Base-by-base conservation (phyloP, 92 coral and sea anemone species). In the Pocillopora grandis region DNA sequence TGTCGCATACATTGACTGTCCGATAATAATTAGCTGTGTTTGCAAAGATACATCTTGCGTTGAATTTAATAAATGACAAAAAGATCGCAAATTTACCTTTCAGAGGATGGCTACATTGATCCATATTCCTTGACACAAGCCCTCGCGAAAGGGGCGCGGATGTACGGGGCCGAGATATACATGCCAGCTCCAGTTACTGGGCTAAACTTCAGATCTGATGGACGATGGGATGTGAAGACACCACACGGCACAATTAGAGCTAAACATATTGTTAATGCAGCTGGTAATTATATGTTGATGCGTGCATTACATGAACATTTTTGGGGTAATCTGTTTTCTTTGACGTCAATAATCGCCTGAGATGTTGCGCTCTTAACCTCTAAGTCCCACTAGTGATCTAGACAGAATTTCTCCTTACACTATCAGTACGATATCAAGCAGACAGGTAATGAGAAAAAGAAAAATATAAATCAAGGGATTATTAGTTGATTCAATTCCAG, bases 151-250 rank as follows among this genome's bases (percentile, higher is more conserved):
- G 98, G 98, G 12, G 98, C 97, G 72, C 97, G 98, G 48, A 91
- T 81, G 66, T 88, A 95, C 71, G 98, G 98, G 9, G 98, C 98
- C 42, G 95, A 93, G 86, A 82, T 95, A 72, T 95, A 93, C 88
- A 95, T 95, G 98, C 97, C 98, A 11, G 98, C 97, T 13, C 88
- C 98, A 27, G 98, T 95, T 18, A 84, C 89, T 14, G 97, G 94
- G 19, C 89, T 95, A 61, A 86, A 91, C 82, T 84, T 75, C 81
- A 83, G 95, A 69, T 76, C 89, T 57, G 96, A 90, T 68, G 97
- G 97, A 49, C 85, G 87, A 21, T 95, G 98, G 98, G 95, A 95
- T 75, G 97, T 95, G 9, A 82, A 86, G 15, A 95, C 98, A 23
- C 94, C 92, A 15, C 97, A 95, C 82, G 98, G 98, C 12, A 86